Evolutionary conservation across 2,888 invertebrate species (phyloP).

Genomic region (Nephrotoma guestfalica): DNA sequence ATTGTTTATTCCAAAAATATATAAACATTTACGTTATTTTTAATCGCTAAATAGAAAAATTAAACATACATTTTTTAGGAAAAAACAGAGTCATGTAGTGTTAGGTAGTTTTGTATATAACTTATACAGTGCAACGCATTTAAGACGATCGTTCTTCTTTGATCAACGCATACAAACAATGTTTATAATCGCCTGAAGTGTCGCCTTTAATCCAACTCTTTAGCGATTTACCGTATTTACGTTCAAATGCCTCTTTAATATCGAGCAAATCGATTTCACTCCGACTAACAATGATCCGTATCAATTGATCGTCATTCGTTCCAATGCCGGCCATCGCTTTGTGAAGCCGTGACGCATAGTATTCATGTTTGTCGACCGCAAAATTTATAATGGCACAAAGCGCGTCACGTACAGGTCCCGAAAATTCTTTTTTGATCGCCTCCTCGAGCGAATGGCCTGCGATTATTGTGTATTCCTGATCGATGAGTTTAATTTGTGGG

Average conservation of each 20-base stretch:
- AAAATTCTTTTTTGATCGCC: constrained; percentile 71
- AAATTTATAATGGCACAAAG: constrained; percentile 67
- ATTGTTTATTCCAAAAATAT: neutral
- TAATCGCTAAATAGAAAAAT: neutral
- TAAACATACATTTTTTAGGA: neutral
- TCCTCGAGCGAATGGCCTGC: constrained; percentile 68
- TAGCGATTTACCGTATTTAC: constrained; percentile 57
- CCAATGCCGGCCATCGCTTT: constrained; percentile 83
- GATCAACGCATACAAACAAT: constrained; percentile 59
- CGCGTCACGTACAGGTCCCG: constrained; percentile 66
- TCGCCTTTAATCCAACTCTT: constrained; percentile 72
- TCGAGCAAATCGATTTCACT: constrained; percentile 75
- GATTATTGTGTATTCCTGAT: constrained; percentile 39
- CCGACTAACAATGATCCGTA: constrained; percentile 70
- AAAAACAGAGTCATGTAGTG: neutral
- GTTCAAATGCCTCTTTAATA: constrained; percentile 64
- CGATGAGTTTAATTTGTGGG: constrained; percentile 41
- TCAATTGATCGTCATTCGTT: constrained; percentile 73
- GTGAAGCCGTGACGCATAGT: constrained; percentile 75
- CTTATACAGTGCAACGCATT: neutral
- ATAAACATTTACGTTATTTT: neutral
- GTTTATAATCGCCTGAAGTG: constrained; percentile 76
- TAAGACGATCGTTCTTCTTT: constrained; percentile 26
- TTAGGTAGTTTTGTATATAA: neutral
- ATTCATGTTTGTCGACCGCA: constrained; percentile 62